These are phyloP conservation scores for Metopia argyrocephala DNA, from an alignment of 2,888 invertebrate species.

Conservation along the genomic window DNA sequence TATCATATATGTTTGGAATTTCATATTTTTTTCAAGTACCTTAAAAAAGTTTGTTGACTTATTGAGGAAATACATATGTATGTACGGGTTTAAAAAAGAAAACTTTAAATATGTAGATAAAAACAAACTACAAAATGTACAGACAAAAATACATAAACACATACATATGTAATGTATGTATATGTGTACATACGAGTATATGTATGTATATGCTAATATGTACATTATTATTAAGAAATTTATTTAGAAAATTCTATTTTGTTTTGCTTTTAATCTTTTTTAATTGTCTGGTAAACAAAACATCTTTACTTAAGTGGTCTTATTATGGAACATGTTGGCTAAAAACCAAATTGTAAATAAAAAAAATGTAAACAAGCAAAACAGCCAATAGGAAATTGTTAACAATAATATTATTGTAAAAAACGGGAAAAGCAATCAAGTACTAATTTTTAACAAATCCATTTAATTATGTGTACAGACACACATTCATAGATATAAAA, in stretches of 20 bases:
- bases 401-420: background rate
- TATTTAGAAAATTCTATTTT: background rate
- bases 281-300: slow-evolving; percentile 35
- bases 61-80: slow-evolving; percentile 48
- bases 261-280: background rate
- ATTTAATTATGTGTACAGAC: too few species aligned
- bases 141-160: background rate
- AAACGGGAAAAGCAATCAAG: background rate
- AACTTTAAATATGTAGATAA: background rate
- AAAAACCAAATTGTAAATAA: background rate
- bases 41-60: slow-evolving; percentile 54
- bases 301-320: slow-evolving; percentile 17
- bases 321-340: slow-evolving; percentile 15
- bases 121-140: background rate
- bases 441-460: too few species aligned
- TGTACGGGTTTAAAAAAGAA: background rate
- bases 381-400: slow-evolving; percentile 19
- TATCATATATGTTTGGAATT: too few species aligned
- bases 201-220: too few species aligned
- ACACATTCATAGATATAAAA: too few species aligned
- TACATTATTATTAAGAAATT: too few species aligned
- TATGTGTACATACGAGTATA: too few species aligned
- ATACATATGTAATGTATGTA: too few species aligned
- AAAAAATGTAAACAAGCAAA: background rate
- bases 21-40: background rate